Conservation (phyloP, 2,797 vertebrate genomes). For the Chelmon rostratus region DNA sequence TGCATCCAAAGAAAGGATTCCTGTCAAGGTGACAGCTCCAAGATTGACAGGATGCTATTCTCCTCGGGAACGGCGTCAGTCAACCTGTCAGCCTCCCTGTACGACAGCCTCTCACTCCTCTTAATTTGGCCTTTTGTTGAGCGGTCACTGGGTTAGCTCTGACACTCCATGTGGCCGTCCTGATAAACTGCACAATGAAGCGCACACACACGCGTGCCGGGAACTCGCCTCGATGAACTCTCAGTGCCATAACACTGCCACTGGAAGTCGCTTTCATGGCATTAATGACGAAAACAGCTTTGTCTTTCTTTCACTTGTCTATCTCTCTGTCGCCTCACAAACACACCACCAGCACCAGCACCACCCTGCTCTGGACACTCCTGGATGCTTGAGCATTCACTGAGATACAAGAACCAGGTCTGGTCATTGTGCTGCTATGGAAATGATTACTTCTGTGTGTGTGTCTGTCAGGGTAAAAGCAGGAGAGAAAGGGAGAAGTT, state of each 20-base stretch:
- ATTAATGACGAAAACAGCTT: slow-evolving; percentile 76
- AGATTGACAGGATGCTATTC: slow-evolving; percentile 85
- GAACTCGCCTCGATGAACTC: slow-evolving; percentile 72
- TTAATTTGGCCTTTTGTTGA: slow-evolving; percentile 88
- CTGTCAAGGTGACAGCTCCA: slow-evolving; percentile 81
- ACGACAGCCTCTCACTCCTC: slow-evolving; percentile 81
- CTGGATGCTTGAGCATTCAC: slow-evolving; percentile 64
- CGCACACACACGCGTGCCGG: slow-evolving; percentile 46
- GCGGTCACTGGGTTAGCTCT: slow-evolving; percentile 76
- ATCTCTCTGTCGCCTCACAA: slow-evolving; percentile 51
- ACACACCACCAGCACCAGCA: background rate
- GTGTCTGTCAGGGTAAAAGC: slow-evolving; percentile 52
- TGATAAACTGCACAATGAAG: slow-evolving; percentile 83
- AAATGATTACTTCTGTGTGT: slow-evolving; percentile 62
- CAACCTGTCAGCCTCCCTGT: slow-evolving; percentile 81
- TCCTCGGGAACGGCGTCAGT: slow-evolving; percentile 77
- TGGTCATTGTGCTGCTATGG: slow-evolving; percentile 74
- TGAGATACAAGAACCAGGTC: slow-evolving; percentile 67
- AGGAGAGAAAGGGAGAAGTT: slow-evolving; percentile 70
- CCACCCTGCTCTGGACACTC: slow-evolving; percentile 56
- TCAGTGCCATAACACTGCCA: slow-evolving; percentile 55
- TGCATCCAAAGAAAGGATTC: slow-evolving; percentile 82
- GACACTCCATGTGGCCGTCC: slow-evolving; percentile 78
- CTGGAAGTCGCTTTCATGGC: slow-evolving; percentile 72
- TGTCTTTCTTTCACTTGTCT: slow-evolving; percentile 65